Conservation (phyloP, 2,888 invertebrate species). For the Drosophila mayaguana region DNA sequence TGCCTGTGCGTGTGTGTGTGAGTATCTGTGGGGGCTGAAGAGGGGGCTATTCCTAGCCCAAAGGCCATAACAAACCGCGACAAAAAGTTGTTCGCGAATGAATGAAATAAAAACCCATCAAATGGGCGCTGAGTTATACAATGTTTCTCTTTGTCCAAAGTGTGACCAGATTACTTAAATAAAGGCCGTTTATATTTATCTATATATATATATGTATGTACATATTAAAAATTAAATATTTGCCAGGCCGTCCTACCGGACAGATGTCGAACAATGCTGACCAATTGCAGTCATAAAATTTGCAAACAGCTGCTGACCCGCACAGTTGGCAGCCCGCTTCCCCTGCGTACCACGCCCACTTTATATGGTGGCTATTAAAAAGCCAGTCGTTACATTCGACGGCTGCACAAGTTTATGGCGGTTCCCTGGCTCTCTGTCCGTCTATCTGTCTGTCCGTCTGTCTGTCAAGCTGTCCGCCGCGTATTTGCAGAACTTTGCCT, state of each 20-base stretch:
- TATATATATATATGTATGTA: not conserved
- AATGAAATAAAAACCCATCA: constrained; percentile 75
- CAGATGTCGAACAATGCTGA: constrained; percentile 43
- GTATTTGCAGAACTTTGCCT: constrained; percentile 73
- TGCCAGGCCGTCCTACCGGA: not conserved
- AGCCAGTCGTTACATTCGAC: constrained; percentile 73
- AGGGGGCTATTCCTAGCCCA: not conserved
- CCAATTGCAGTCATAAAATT: constrained; percentile 71
- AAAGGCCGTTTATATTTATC: constrained; percentile 35
- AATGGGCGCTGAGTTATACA: constrained; percentile 51
- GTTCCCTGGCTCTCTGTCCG: constrained; percentile 17
- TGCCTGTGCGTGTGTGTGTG: not conserved
- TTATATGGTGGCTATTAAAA: constrained; percentile 69
- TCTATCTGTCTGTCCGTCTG: constrained; percentile 30
- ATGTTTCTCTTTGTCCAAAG: constrained; percentile 14
- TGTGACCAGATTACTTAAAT: constrained; percentile 69
- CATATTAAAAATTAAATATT: not conserved
- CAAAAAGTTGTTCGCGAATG: constrained; percentile 41
- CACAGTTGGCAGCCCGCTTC: constrained; percentile 8
- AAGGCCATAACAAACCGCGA: constrained; percentile 61
- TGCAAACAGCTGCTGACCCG: constrained; percentile 47
- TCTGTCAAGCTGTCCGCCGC: constrained; percentile 22
- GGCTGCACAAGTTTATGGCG: constrained; percentile 67
- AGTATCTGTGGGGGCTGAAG: too few relatives aligned
- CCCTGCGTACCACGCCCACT: constrained; percentile 6